Base-by-base conservation (phyloP, 1,140 invertebrate species). In the Plutomurus gul region DNA sequence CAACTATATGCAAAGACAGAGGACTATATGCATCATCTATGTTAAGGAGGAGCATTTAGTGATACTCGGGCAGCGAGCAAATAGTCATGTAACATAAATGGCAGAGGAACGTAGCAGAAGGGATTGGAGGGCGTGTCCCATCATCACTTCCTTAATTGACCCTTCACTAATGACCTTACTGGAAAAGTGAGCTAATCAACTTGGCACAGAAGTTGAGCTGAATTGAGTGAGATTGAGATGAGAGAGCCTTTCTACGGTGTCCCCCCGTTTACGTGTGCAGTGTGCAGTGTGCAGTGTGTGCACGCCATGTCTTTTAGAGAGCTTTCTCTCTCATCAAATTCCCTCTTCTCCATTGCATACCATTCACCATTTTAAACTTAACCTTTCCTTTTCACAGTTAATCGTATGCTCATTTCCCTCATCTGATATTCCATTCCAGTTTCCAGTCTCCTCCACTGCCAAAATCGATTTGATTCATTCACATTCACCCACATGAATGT, bases 91-190 rank as follows among this genome's bases (percentile, higher is more conserved):
- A 18, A 16, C 20, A 46, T 46, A 10, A 10, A 3, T 4, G 36
- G 56, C 36, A 65, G 56, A 65, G 30, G 30, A 30, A 49, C 30
- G 30, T 13, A 33, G 56, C n/a, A 1, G 30, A 65, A 30, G 20
- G 7, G 75, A 60, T 25, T 20, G 27, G 36, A 74, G 74, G 77
- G 77, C 77, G 77, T 78, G 76, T 65, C 70, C 75, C 79, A 77
- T 81, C 65, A 81, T 75, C 79, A 81, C 76, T 81, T 81, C 76
- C 79, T 81, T 77, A 78, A 81, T 81, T 81, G 79, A 80, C 74
- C 70, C 39, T 60, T 71, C 78, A 75, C 51, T 79, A 75, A 74
- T 56, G 77, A 75, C 71, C 77, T 74, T 56, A 51, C 56, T 27
- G 40, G 70, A 74, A 75, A 39, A 79, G 70, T 74, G 49, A 79